Evolutionary conservation across 1,140 invertebrate species (phyloP).

Genomic region (Archivesica marissinica): DNA sequence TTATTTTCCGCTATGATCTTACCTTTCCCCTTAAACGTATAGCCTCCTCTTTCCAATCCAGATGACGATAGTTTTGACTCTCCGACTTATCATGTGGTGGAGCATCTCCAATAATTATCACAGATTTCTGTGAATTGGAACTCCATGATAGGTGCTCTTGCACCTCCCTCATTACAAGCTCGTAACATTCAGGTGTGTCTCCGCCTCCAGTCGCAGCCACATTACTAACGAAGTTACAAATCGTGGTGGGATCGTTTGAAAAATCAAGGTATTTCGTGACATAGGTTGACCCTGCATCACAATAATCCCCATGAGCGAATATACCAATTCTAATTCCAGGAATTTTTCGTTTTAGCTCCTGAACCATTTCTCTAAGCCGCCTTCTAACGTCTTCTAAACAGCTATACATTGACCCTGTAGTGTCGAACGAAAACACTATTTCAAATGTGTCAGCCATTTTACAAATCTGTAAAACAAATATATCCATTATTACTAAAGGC

Average conservation of each 20-base stretch:
- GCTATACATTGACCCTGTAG: slow-evolving; percentile 76
- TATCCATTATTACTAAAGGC: no score
- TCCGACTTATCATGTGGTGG: slow-evolving; percentile 67
- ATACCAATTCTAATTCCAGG: slow-evolving; percentile 65
- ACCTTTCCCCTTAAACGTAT: slow-evolving; percentile 32
- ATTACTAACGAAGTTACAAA: slow-evolving; percentile 69
- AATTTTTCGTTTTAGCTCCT: slow-evolving; percentile 63
- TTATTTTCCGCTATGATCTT: not conserved
- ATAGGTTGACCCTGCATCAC: slow-evolving; percentile 62
- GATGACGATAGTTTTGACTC: slow-evolving; percentile 26
- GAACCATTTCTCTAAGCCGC: slow-evolving; percentile 68
- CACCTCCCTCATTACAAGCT: slow-evolving; percentile 73
- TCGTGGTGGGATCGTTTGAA: slow-evolving; percentile 55
- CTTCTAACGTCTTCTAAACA: slow-evolving; percentile 72
- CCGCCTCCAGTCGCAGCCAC: slow-evolving; percentile 65
- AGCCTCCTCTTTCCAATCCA: slow-evolving; percentile 71
- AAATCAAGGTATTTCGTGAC: slow-evolving; percentile 75
- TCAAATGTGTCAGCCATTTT: slow-evolving; percentile 59
- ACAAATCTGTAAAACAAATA: not conserved
- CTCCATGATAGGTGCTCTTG: slow-evolving; percentile 70
- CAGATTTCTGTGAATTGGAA: slow-evolving; percentile 68
- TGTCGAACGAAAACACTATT: slow-evolving; percentile 79
- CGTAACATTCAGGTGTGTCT: slow-evolving; percentile 73
- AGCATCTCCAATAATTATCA: slow-evolving; percentile 76
- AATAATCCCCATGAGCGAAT: slow-evolving; percentile 70